These are phyloP conservation scores for Anoura caudifer DNA, from an alignment of 2,113 vertebrate species.

Conservation along the genomic window DNA sequence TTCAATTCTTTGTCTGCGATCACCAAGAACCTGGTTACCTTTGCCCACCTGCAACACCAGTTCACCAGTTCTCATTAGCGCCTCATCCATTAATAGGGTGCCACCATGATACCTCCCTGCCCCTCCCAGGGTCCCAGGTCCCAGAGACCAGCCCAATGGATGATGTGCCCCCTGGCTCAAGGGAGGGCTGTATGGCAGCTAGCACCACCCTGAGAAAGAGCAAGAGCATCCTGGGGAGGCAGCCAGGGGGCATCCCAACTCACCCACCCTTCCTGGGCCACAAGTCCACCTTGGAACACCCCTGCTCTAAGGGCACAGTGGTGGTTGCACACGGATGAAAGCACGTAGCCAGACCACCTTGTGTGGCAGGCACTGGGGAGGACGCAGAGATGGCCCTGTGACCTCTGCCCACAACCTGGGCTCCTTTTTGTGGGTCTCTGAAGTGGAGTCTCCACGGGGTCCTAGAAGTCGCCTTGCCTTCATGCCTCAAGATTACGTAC, in stretches of 20 bases:
- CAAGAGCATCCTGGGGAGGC: not conserved
- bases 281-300: not conserved
- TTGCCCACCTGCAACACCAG: too few species aligned
- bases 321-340: not conserved
- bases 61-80: not conserved
- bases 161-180: not conserved
- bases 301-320: not conserved
- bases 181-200: not conserved
- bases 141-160: not conserved
- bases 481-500: not conserved
- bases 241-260: not conserved
- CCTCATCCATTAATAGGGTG: not conserved
- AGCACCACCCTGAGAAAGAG: not conserved
- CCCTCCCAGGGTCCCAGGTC: not conserved
- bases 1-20: too few species aligned
- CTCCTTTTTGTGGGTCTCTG: not conserved
- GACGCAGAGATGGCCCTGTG: too few species aligned
- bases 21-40: too few species aligned
- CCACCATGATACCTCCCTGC: not conserved
- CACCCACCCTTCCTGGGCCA: not conserved
- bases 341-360: too few species aligned
- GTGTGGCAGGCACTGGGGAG: not conserved
- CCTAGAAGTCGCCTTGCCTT: not conserved
- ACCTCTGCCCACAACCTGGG: not conserved
- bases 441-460: not conserved